A percentile compares a stretch with the other conserved stretches of the same genome.
These are phyloP conservation scores for Cydia fagiglandana DNA, from an alignment of 1,140 invertebrate genomes.

Conservation along the genomic window DNA sequence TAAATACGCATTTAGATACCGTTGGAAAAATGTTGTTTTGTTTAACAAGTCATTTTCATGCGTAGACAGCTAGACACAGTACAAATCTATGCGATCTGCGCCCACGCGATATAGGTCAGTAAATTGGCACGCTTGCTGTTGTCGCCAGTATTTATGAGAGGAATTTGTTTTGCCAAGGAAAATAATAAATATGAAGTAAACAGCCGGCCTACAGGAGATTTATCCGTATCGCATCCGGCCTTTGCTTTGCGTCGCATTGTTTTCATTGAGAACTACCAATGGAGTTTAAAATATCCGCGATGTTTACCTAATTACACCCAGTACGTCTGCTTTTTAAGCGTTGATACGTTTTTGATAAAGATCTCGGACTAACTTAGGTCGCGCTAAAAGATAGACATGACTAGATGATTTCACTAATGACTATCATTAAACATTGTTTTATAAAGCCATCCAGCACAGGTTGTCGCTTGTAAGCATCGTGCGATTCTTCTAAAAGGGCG, in stretches of 20 bases:
- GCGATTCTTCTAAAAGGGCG: too few relatives aligned
- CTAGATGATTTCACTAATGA: too few relatives aligned
- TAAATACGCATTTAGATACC: constrained; percentile 10
- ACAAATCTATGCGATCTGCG: constrained; percentile 1
- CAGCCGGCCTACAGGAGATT: constrained; percentile 22
- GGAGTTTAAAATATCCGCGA: background rate
- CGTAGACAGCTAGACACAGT: constrained; percentile 7
- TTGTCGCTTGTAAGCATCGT: too few relatives aligned
- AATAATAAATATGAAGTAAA: constrained; percentile 18
- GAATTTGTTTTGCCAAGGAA: constrained; percentile 24
- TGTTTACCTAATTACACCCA: background rate
- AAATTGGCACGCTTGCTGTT: constrained; percentile 52
- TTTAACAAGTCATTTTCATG: background rate
- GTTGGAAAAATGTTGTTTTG: background rate
- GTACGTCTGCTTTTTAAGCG: background rate
- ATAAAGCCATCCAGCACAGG: too few relatives aligned
- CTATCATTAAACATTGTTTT: too few relatives aligned
- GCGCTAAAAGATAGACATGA: too few relatives aligned
- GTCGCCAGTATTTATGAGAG: constrained; percentile 34
- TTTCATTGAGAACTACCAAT: constrained; percentile 29
- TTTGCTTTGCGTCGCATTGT: background rate
- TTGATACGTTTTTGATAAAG: background rate
- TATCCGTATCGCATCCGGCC: constrained; percentile 12
- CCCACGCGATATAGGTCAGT: constrained; percentile 49
- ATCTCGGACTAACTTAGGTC: too few relatives aligned